Evolutionary conservation across 2,797 vertebrate genomes (phyloP), one percentile per base, ranked within the genome.

Genomic region (Amblyopsis hoosieri): DNA sequence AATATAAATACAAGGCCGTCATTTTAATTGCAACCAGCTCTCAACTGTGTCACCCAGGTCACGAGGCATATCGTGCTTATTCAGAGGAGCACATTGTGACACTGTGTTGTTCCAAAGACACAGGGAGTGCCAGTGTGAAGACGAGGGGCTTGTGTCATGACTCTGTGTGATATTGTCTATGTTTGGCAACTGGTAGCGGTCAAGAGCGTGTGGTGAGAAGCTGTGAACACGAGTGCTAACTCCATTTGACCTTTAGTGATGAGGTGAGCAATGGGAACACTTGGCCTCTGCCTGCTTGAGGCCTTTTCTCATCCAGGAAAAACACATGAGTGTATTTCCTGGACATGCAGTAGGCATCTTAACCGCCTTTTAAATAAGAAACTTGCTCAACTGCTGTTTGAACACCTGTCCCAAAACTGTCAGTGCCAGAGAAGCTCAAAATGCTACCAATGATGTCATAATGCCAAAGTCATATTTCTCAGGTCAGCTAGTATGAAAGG

Each of bases 381-480:
- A 76, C 58, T 53, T 66, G 64, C 57, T 73, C 62, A 71, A 75
- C 54, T 72, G 71, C 66, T 1, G 12, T 78, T 77, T 69, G 63
- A 86, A 57, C 68, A 81, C 74, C 73, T 80, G 72, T 65, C 72
- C 70, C 72, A 67, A 45, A 12, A 1, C 29, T 55, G 66, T 74
- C 75, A 77, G 64, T 70, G 64, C 67, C 74, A 77, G 80, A 71
- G 79, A 77, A 79, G 82, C 83, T 87, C 74, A 71, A 67, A 81
- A 57, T 4, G 60, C 79, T 67, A 78, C 66, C 85, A 80, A 82
- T 83, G 79, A 84, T 73, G 74, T 76, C 67, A 83, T 79, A 67
- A 79, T 81, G 88, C 88, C 79, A 86, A 81, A 89, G 79, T 68
- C 71, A 63, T 81, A 80, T 80, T 83, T 88, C 78, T 79, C 81